phyloP scores from a whole-genome alignment of 2,888 invertebrate genomes.

The Hanleya hanleyi region DNA sequence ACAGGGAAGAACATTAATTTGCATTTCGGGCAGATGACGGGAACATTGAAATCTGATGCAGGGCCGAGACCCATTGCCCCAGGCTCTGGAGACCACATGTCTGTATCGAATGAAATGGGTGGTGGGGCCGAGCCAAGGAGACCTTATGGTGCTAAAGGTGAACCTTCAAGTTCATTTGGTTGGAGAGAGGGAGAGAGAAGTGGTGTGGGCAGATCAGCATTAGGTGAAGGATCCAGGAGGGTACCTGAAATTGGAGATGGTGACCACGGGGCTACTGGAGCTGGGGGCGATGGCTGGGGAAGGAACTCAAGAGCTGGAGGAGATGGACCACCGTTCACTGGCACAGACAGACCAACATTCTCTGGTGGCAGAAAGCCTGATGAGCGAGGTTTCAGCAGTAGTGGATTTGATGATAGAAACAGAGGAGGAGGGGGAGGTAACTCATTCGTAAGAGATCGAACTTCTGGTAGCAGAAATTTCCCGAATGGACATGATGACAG shows the following conservation, averaged over 20 bases:
- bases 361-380: constrained; percentile 5
- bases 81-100: too few species aligned
- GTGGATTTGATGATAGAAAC: constrained; percentile 16
- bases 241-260: constrained; percentile 13
- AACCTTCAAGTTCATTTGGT: constrained; percentile 30
- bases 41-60: background rate
- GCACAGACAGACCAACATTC: constrained; percentile 6
- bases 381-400: constrained; percentile 2
- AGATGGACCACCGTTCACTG: background rate
- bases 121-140: constrained; percentile 7
- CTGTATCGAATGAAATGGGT: constrained; percentile 27
- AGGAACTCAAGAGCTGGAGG: constrained; percentile 4
- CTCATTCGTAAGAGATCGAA: background rate
- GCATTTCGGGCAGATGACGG: constrained; percentile 52
- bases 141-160: background rate
- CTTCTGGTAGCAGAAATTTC: background rate
- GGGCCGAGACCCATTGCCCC: too few species aligned
- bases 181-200: constrained; percentile 15
- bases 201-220: constrained; percentile 12
- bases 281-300: constrained; percentile 21
- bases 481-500: background rate
- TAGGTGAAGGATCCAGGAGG: constrained; percentile 33
- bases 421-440: background rate
- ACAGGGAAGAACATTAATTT: constrained; percentile 52
- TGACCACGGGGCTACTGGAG: too few species aligned